phyloP scores from a whole-genome alignment of 2,888 invertebrate genomes.

The Anodontia alba region DNA sequence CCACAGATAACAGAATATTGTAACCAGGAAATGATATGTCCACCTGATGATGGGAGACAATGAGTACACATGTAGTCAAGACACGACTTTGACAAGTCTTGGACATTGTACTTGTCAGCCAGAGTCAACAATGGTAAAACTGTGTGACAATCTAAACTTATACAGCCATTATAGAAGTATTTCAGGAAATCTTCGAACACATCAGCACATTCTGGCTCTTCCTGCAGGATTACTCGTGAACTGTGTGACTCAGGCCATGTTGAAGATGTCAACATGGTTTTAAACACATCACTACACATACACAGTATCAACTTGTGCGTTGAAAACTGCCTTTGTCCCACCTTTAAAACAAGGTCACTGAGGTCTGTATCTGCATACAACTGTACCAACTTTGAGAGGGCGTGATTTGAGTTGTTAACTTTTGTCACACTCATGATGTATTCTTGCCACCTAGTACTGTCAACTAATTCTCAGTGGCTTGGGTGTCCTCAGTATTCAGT shows the following conservation, averaged over 20 bases:
- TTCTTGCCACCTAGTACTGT: background rate
- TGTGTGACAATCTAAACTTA: conserved; percentile 92
- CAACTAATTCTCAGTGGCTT: too few species aligned
- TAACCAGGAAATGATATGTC: conserved; percentile 94
- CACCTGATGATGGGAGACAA: conserved; percentile 92
- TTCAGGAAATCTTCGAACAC: conserved; percentile 96
- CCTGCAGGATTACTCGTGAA: conserved; percentile 92
- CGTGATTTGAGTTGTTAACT: conserved; percentile 47
- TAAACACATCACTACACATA: conserved; percentile 96
- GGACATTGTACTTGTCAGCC: conserved; percentile 98
- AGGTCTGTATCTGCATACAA: conserved; percentile 87
- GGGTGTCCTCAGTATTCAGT: too few species aligned
- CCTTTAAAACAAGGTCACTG: conserved; percentile 94
- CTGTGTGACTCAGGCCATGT: conserved; percentile 97
- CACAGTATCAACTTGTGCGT: conserved; percentile 96
- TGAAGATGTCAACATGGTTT: conserved; percentile 97
- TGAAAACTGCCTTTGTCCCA: conserved; percentile 92
- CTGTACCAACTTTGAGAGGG: conserved; percentile 59
- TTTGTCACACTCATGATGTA: conserved; percentile 23
- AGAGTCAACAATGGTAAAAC: conserved; percentile 95
- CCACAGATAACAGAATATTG: conserved; percentile 95
- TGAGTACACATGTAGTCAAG: conserved; percentile 94
- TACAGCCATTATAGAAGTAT: conserved; percentile 96
- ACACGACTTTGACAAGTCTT: conserved; percentile 93
- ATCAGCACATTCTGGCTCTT: conserved; percentile 92